These are phyloP conservation scores for Ceratina japonica DNA, from an alignment of 1,140 invertebrate genomes.

Conservation along the genomic window DNA sequence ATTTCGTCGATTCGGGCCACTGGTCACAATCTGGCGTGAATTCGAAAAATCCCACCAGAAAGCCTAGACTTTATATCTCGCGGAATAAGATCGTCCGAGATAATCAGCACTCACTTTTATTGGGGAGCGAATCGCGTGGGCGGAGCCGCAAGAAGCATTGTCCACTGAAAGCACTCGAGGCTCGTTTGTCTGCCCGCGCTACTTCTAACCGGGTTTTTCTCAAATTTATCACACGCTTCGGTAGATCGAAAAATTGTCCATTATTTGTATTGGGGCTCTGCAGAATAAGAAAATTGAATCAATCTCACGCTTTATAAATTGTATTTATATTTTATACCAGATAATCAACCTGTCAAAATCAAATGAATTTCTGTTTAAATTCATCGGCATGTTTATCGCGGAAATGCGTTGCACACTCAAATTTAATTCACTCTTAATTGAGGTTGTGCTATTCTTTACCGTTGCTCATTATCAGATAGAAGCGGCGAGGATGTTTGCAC, in stretches of 20 bases:
- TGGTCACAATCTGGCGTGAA: conserved; percentile 30
- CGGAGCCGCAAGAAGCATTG: conserved; percentile 52
- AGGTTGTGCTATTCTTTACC: too few relatives aligned
- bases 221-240: conserved; percentile 39
- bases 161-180: conserved; percentile 26
- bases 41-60: conserved; percentile 3
- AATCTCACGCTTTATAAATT: neutral
- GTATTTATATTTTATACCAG: too few relatives aligned
- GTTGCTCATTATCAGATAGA: too few relatives aligned
- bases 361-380: too few relatives aligned
- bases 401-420: too few relatives aligned
- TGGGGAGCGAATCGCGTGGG: conserved; percentile 46
- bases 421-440: too few relatives aligned
- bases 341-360: neutral
- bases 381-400: too few relatives aligned
- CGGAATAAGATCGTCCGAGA: conserved; percentile 35
- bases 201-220: conserved; percentile 16
- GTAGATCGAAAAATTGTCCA: conserved; percentile 44
- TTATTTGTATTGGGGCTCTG: neutral
- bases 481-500: too few relatives aligned
- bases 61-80: neutral
- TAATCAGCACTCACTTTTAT: conserved; percentile 58
- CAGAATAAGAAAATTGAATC: neutral
- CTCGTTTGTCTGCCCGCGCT: conserved; percentile 32
- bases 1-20: conserved; percentile 26